Evolutionary conservation across 2,113 vertebrate species (phyloP), one percentile per base, ranked within the genome.

Genomic region (Semicossyphus pulcher): DNA sequence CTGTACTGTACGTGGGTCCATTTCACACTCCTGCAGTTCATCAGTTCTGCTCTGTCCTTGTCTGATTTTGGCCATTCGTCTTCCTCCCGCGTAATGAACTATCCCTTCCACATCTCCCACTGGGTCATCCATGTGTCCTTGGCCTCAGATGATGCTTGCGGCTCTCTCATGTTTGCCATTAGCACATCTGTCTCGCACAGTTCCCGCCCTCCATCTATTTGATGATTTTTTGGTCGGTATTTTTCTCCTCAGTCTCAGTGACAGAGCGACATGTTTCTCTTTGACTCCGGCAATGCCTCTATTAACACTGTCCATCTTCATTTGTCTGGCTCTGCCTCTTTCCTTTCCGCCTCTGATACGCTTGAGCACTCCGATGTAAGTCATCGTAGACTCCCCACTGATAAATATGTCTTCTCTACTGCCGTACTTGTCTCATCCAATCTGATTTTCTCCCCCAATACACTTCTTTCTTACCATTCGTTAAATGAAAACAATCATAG

Each of bases 161-260:
- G 59, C 72, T 45, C 44, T 59, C 44, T 71, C 34, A 39, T 81
- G 80, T 78, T 76, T 81, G 49, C 4, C 16, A 84, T 73, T 84
- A 66, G 45, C 78, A 88, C 83, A 86, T 83, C 76, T 80, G 73
- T 61, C 56, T 63, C 14, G 4, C 76, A 80, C 62, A 62, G 49
- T 70, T 64, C 64, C 28, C n/a, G n/a, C 32, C 32, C 48, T 34
- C 41, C 47, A 62, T 51, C 25, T 10, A 60, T 64, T 56, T 62
- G 61, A 47, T 0, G 4, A 49, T 16, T 62, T 26, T 72, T n/a
- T n/a, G n/a, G n/a, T n/a, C n/a, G n/a, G n/a, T n/a, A n/a, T n/a
- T n/a, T 79, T 57, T 58, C 36, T 45, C 10, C 32, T 54, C 21
- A 1, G 16, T 47, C 25, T 52, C 61, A 23, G 41, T 52, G 41